Conservation (phyloP, 2,888 invertebrate species). For the Drosophila silvestris region DNA sequence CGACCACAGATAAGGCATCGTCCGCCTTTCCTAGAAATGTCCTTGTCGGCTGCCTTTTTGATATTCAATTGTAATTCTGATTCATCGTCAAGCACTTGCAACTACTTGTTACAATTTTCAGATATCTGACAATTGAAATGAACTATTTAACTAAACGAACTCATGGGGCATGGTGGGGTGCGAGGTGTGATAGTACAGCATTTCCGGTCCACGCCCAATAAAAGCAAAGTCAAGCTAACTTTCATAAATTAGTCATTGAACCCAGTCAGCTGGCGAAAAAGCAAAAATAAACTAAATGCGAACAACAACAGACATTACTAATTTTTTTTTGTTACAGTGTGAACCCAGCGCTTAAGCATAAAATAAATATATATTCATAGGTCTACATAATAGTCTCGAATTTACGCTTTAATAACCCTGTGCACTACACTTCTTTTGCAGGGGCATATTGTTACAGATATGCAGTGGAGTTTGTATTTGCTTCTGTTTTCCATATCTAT, state of each 20-base stretch:
- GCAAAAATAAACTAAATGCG: conserved; percentile 59
- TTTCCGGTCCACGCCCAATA: conserved; percentile 47
- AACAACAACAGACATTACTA: conserved; percentile 58
- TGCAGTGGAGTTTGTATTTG: not conserved
- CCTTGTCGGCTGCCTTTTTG: conserved; percentile 43
- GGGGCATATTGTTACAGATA: conserved; percentile 20
- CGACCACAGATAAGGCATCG: conserved; percentile 47
- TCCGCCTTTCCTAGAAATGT: conserved; percentile 39
- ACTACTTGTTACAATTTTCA: conserved; percentile 31
- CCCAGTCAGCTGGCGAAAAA: conserved; percentile 48
- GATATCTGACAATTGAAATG: conserved; percentile 12
- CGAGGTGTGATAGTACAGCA: conserved; percentile 1
- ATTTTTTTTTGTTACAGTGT: conserved; percentile 66
- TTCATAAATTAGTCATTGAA: conserved; percentile 81
- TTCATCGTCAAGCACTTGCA: conserved; percentile 14
- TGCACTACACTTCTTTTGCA: conserved; percentile 37
- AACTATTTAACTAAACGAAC: conserved; percentile 37
- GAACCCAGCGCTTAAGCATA: conserved; percentile 62
- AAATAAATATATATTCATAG: conserved; percentile 68
- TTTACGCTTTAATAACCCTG: conserved; percentile 74
- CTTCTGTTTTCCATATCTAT: not conserved
- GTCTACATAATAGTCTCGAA: conserved; percentile 56
- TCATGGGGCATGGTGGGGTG: conserved; percentile 1
- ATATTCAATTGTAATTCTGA: not conserved
- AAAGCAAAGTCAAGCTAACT: conserved; percentile 61